Evolutionary conservation across 2,797 vertebrate species (phyloP), one percentile per base, ranked within the genome.

Genomic region (Crenichthys baileyi): DNA sequence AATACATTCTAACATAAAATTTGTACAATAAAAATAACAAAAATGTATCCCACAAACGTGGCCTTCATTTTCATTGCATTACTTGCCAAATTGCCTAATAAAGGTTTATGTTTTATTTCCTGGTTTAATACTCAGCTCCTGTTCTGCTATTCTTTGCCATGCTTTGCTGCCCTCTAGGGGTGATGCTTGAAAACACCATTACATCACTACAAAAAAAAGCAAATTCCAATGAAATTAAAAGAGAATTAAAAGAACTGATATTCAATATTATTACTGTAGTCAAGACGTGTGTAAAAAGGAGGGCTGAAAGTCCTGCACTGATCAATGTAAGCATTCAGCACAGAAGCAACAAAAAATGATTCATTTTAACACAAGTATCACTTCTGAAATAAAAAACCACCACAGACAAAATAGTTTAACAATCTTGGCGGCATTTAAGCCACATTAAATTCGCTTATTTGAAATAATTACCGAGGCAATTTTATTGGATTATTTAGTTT

Each of bases 81-180:
- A 39, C 41, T 22, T 39, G 63, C 36, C 22, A 39, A 61, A 61
- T 61, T 16, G 3, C 60, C 29, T 36, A 39, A 63, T 36, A 36
- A 20, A 63, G 31, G 36, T 67, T 67, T 41, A 22, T 36, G 36
- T 41, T 67, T 67, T 15, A 41, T 1, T 7, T 46, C 44, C 44
- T 46, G 7, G 44, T 46, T 7, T 46, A 46, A 46, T 44, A 44
- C 63, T 67, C 20, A 67, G 63, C 8, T 51, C 26, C 16, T 12
- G 56, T 15, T 41, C 7, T 20, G 24, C 24, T n/a, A n/a, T 12
- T 7, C 16, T 29, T 8, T n/a, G n/a, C n/a, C n/a, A n/a, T 60
- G 18, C 48, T 41, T 20, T 84, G 78, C 80, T 79, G 87, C 80
- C 89, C 80, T 67, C 91, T 83, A 67, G 79, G 12, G 81, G 79